Evolutionary conservation across 2,113 vertebrate species (phyloP).

Genomic region (Ranitomeya imitator): DNA sequence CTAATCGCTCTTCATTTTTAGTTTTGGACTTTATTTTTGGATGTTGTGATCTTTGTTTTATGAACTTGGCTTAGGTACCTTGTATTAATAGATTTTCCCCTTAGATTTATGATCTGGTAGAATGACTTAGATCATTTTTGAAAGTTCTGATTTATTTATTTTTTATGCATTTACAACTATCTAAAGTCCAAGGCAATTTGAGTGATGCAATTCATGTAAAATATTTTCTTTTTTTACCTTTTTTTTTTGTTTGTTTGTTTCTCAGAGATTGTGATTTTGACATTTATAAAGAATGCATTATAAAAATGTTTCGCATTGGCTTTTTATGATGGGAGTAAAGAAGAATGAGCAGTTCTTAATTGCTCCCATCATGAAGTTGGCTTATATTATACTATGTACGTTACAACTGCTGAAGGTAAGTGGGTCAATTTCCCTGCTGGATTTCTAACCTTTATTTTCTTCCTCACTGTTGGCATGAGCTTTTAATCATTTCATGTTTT

Average conservation of each 20-base stretch:
- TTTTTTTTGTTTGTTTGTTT: neutral
- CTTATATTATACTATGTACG: conserved; percentile 77
- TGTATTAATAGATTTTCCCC: neutral
- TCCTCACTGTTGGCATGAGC: conserved; percentile 2
- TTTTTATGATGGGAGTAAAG: neutral
- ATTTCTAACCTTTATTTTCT: conserved; percentile 13
- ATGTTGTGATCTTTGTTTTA: neutral
- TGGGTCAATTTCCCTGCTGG: conserved; percentile 61
- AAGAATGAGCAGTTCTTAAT: neutral
- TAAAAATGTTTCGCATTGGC: neutral
- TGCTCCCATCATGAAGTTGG: conserved; percentile 78
- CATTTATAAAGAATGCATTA: neutral
- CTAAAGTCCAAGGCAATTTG: neutral
- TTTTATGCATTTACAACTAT: neutral
- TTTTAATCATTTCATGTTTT: neutral
- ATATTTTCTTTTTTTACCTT: neutral
- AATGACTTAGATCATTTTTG: neutral
- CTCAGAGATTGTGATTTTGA: neutral
- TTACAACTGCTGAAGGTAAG: conserved; percentile 80
- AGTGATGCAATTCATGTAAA: neutral
- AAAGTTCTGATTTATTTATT: neutral
- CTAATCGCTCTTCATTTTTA: neutral
- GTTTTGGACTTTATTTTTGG: neutral
- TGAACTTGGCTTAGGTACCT: neutral
- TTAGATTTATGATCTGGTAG: neutral